Evolutionary conservation across 2,888 invertebrate genomes (phyloP).

Genomic region (Pyralis farinalis): DNA sequence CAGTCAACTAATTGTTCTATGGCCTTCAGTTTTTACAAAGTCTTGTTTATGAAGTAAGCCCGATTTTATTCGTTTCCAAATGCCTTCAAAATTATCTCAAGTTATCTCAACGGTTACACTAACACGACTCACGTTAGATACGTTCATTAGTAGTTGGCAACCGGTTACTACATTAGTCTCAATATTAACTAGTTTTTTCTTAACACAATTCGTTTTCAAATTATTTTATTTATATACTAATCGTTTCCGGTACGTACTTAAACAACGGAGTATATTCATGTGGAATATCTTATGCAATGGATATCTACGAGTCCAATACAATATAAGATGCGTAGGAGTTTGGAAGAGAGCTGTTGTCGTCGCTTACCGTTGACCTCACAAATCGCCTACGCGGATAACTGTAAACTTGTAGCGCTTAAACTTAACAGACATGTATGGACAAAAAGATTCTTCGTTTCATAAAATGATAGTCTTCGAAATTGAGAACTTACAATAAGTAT

Average conservation of each 20-base stretch:
- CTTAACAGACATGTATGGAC: constrained; percentile 21
- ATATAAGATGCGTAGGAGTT: constrained; percentile 41
- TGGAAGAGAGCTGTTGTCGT: constrained; percentile 37
- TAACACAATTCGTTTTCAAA: too few species aligned
- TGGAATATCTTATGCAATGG: neutral
- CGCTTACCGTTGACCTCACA: constrained; percentile 41
- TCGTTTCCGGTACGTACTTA: too few species aligned
- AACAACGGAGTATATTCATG: too few species aligned
- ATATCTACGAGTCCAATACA: constrained; percentile 3
- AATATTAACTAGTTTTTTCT: too few species aligned
- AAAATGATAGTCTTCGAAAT: constrained; percentile 22
- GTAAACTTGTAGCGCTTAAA: constrained; percentile 26
- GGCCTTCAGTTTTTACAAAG: neutral
- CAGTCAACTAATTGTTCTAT: constrained; percentile 19
- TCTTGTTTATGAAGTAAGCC: neutral
- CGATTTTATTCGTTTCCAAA: neutral
- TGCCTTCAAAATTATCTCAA: too few species aligned
- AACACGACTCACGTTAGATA: too few species aligned
- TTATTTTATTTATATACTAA: too few species aligned
- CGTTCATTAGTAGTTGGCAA: too few species aligned
- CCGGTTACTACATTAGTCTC: too few species aligned
- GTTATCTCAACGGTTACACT: neutral
- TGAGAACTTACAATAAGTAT: too few species aligned
- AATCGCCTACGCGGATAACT: constrained; percentile 65
- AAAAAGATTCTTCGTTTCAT: constrained; percentile 20